Evolutionary conservation across 2,113 vertebrate species (phyloP).

Genomic region (Micromys minutus): DNA sequence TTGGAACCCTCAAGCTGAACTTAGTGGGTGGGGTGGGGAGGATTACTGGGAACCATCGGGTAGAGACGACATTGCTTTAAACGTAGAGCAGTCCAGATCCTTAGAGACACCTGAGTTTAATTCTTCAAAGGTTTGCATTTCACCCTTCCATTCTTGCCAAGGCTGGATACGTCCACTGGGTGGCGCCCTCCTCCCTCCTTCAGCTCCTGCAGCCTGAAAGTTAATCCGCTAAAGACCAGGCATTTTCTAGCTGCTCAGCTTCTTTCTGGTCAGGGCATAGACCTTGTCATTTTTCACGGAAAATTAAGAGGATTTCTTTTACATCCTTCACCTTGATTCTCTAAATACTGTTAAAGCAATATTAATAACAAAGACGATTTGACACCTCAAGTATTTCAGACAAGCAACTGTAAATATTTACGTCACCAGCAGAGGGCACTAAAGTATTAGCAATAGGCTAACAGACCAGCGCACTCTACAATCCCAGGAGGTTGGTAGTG

Average conservation of each 20-base stretch:
- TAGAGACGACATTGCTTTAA: background rate
- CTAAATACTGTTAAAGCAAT: background rate
- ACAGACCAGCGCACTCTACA: background rate
- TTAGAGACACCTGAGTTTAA: background rate
- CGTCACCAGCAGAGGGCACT: constrained; percentile 67
- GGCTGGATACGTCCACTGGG: background rate
- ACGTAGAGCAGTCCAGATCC: background rate
- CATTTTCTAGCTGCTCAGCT: background rate
- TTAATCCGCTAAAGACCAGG: background rate
- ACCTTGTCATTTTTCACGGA: background rate
- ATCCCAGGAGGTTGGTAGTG: background rate
- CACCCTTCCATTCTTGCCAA: background rate
- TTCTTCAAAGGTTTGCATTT: background rate
- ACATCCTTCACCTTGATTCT: background rate
- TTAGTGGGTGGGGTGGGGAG: background rate
- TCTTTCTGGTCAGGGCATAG: background rate
- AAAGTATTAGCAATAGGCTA: background rate
- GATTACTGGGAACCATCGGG: background rate
- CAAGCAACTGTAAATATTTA: background rate
- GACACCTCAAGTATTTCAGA: background rate
- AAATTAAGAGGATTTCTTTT: background rate
- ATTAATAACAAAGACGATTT: background rate
- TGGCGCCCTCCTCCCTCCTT: background rate
- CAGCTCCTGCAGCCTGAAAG: background rate
- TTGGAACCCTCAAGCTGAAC: background rate